Evolutionary conservation across 1,140 invertebrate genomes (phyloP).

Genomic region (Zaprionus ghesquierei): DNA sequence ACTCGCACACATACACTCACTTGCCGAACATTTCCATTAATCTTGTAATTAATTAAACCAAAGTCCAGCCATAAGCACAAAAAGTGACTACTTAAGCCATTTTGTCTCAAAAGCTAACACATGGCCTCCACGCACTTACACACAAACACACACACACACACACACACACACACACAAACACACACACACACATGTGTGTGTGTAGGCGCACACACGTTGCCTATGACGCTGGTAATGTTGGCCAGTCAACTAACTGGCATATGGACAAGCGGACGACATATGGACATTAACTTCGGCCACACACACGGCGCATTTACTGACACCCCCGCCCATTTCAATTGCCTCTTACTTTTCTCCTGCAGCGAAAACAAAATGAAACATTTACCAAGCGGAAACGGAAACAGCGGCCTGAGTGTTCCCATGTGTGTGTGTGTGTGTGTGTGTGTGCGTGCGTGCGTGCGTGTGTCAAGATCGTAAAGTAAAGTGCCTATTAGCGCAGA

Average conservation of each 20-base stretch:
- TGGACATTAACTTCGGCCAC: slow-evolving; percentile 73
- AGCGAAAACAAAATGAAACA: slow-evolving; percentile 72
- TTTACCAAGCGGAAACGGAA: slow-evolving; percentile 75
- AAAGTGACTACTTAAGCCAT: slow-evolving; percentile 81
- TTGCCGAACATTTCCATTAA: slow-evolving; percentile 54
- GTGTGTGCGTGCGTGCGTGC: no score
- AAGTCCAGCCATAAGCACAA: slow-evolving; percentile 78
- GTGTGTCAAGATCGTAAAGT: no score
- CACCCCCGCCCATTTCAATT: slow-evolving; percentile 21
- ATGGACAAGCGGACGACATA: slow-evolving; percentile 71
- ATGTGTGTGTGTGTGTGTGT: no score
- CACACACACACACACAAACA: not conserved
- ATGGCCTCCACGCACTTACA: slow-evolving; percentile 58
- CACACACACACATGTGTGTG: not conserved
- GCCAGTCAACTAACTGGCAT: slow-evolving; percentile 62
- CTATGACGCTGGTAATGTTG: slow-evolving; percentile 14
- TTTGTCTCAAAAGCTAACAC: slow-evolving; percentile 73
- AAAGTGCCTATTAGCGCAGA: no score
- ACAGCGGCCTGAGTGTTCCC: slow-evolving; percentile 47
- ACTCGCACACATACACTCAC: no score
- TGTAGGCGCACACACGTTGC: not conserved
- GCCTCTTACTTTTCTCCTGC: not conserved
- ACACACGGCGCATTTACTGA: slow-evolving; percentile 54
- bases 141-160: no score
- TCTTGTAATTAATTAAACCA: slow-evolving; percentile 81